phyloP scores from a whole-genome alignment of 2,797 vertebrate species.

The Glyptemys insculpta region DNA sequence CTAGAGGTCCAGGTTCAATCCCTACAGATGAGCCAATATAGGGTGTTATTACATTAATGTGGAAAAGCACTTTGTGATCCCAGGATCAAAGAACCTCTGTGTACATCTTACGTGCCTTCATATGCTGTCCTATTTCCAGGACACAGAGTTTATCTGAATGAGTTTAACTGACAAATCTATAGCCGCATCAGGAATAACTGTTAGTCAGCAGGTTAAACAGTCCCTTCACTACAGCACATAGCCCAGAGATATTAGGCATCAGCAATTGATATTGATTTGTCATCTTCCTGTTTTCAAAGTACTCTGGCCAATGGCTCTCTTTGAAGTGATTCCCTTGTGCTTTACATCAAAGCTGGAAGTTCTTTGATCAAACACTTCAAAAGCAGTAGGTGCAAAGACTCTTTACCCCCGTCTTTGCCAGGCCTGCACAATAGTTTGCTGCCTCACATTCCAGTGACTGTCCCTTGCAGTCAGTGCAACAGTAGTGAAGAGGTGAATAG shows the following conservation, averaged over 20 bases:
- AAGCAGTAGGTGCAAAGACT: not conserved
- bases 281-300: constrained; percentile 12
- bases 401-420: constrained; percentile 12
- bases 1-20: not conserved
- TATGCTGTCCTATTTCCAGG: not conserved
- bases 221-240: not conserved
- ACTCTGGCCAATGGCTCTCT: not conserved
- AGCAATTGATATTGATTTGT: not conserved
- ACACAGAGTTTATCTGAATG: not conserved
- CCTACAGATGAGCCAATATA: not conserved
- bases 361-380: not conserved
- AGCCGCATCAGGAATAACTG: not conserved
- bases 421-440: not conserved
- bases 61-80: not conserved
- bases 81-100: not conserved
- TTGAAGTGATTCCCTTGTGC: not conserved
- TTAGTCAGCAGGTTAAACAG: not conserved
- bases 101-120: not conserved
- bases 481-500: not conserved
- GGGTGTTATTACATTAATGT: accelerated
- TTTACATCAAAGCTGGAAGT: not conserved
- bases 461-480: not conserved
- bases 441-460: not conserved
- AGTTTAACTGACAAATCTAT: not conserved
- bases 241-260: not conserved